phyloP scores from a whole-genome alignment of 2,113 vertebrate species.

The Gorsachius goisagi region DNA sequence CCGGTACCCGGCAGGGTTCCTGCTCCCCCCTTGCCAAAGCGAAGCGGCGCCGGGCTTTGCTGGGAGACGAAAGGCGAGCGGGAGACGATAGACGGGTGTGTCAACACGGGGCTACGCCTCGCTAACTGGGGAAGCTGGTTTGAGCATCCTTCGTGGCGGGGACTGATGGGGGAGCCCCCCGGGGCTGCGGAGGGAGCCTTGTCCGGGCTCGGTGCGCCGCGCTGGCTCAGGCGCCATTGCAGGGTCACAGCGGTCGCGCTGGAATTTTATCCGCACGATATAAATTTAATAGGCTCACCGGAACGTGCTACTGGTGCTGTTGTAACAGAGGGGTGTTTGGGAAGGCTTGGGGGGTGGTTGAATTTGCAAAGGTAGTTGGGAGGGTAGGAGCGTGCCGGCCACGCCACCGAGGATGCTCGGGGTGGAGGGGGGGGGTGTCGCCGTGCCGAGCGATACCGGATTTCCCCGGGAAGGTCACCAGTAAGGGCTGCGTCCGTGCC shows the following conservation, averaged over 20 bases:
- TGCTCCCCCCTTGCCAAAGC: background rate
- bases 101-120: background rate
- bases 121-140: background rate
- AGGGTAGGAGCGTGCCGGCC: background rate
- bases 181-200: background rate
- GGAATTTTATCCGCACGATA: background rate
- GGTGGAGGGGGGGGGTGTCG: background rate
- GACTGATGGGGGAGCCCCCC: background rate
- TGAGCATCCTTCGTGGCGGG: background rate
- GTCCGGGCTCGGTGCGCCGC: background rate
- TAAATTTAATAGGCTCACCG: background rate
- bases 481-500: accelerated
- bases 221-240: background rate
- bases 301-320: background rate
- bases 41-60: background rate
- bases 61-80: constrained; percentile 2
- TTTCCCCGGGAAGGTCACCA: accelerated
- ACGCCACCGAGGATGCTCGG: background rate
- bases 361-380: constrained; percentile 55
- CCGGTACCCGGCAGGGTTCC: background rate
- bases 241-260: background rate
- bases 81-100: background rate
- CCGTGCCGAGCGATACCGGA: accelerated
- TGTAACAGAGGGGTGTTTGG: background rate
- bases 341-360: constrained; percentile 34